Conservation (phyloP, 2,797 vertebrate species). For the Sciurus vulgaris region DNA sequence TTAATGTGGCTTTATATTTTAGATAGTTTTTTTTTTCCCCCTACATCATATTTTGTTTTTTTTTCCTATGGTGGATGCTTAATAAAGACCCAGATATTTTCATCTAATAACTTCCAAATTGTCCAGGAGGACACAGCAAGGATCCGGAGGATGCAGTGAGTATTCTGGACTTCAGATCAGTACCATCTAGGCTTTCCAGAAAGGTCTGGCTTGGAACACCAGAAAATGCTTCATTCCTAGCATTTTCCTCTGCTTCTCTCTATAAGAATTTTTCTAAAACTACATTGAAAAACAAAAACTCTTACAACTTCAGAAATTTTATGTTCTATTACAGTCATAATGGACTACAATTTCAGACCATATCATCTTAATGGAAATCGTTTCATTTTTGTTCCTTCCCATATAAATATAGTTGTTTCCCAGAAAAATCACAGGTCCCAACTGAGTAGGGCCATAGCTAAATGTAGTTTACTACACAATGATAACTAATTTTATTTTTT, state of each 20-base stretch:
- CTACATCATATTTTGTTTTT: neutral
- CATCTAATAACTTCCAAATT: neutral
- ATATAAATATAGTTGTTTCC: neutral
- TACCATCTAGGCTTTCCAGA: neutral
- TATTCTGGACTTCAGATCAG: neutral
- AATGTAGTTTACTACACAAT: neutral
- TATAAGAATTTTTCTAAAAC: constrained; percentile 6
- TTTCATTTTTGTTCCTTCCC: neutral
- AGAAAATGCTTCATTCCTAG: neutral
- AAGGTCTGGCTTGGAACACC: neutral
- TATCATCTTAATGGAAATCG: neutral
- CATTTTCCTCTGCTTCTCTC: neutral
- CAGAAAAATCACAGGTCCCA: neutral
- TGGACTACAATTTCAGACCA: neutral
- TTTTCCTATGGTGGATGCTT: neutral
- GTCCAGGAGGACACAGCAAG: neutral
- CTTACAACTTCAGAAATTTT: constrained; percentile 8
- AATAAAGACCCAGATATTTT: constrained; percentile 10
- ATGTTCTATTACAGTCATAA: neutral
- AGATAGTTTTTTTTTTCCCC: neutral
- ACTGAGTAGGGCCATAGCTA: neutral
- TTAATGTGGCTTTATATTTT: constrained; percentile 57
- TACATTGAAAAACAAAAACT: neutral
- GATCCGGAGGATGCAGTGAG: neutral
- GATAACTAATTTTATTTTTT: constrained; percentile 37